Base-by-base conservation (phyloP, 2,797 vertebrate species). In the Sebastes jordani region DNA sequence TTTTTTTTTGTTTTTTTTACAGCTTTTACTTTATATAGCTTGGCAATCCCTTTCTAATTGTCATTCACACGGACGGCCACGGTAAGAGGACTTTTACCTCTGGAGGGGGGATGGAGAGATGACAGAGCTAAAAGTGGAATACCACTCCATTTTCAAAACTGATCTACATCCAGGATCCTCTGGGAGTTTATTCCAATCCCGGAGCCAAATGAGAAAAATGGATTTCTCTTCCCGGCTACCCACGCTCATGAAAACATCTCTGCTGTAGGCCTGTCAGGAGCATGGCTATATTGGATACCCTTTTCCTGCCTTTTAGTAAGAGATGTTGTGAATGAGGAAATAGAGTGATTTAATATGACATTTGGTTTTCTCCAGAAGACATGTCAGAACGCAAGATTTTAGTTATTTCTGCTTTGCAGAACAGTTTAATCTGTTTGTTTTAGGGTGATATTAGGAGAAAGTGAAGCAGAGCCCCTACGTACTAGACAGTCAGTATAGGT, bases 121-220 rank as follows among this genome's bases (percentile, higher is more conserved):
- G 69, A 80, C 67, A 58, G 55, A n/a, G 62, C 72, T 81, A 81
- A 81, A 84, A 72, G 54, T 81, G 80, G 68, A 88, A 76, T 60
- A 69, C 34, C 54, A 59, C 60, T 89, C 75, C 62, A 71, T 81
- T 86, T 73, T 81, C 30, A 81, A 87, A 81, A 38, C 79, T 79
- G 79, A 81, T 86, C 49, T 77, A 80, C 62, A 49, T 80, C 69
- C 67, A 73, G 55, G 78, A 82, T 76, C 64, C 77, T 61, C 61
- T 0, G 20, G 67, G 79, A 32, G 18, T 70, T 80, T 67, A 56
- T 75, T 86, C 36, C 80, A 86, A 82, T 90, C 80, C 86, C 80
- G 59, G 11, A 78, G 71, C 80, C 73, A 92, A 89, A 89, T 90
- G 74, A 87, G 84, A 85, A 87, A 85, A 85, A 89, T 85, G 30